Conservation (phyloP, 2,888 invertebrate species). For the Cactoblastis cactorum region DNA sequence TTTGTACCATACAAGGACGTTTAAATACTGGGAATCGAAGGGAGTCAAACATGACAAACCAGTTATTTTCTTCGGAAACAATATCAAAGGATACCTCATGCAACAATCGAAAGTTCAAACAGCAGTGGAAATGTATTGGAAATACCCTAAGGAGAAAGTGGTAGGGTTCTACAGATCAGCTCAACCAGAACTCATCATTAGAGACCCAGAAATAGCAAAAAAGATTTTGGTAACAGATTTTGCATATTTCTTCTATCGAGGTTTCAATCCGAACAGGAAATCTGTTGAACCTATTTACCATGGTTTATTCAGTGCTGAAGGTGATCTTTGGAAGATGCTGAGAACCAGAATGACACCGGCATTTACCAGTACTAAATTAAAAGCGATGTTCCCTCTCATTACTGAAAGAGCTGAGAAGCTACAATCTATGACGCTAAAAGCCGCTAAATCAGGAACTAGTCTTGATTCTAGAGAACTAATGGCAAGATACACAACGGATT, state of each 20-base stretch:
- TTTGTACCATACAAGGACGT: constrained; percentile 10
- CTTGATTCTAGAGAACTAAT: constrained; percentile 30
- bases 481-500: constrained; percentile 34
- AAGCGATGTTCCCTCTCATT: constrained; percentile 18
- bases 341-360: constrained; percentile 17
- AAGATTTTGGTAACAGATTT: constrained; percentile 14
- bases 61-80: constrained; percentile 11
- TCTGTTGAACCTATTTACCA: constrained; percentile 15
- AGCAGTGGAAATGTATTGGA: constrained; percentile 5
- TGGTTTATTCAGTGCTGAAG: constrained; percentile 16
- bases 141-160: constrained; percentile 13
- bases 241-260: constrained; percentile 9
- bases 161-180: constrained; percentile 9
- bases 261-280: constrained; percentile 6
- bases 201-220: constrained; percentile 13
- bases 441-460: constrained; percentile 19
- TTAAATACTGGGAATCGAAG: constrained; percentile 14
- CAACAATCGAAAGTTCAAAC: neutral
- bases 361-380: constrained; percentile 16
- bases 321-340: constrained; percentile 18
- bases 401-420: constrained; percentile 14
- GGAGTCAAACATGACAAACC: constrained; percentile 17
- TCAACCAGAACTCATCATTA: constrained; percentile 10
- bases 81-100: constrained; percentile 1
- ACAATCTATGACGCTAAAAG: constrained; percentile 4